Conservation (phyloP, 2,113 vertebrate genomes). For the Pseudolaguvia tuberculata region DNA sequence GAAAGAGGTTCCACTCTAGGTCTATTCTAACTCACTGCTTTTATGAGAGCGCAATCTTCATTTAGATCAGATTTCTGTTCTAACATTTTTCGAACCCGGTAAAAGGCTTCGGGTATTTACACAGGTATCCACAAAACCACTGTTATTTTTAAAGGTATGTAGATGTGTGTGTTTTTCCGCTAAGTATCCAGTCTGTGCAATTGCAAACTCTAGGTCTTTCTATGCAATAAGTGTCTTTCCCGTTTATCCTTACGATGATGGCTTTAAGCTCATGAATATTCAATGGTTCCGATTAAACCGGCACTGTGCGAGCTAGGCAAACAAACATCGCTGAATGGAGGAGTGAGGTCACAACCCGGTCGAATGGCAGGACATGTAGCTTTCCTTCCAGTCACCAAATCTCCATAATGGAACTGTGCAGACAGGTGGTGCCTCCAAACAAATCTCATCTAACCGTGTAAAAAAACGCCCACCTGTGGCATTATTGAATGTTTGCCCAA, state of each 20-base stretch:
- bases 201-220: slow-evolving; percentile 17
- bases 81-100: neutral
- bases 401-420: slow-evolving; percentile 38
- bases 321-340: slow-evolving; percentile 45
- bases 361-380: slow-evolving; percentile 11
- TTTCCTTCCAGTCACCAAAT: slow-evolving; percentile 18
- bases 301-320: slow-evolving; percentile 40
- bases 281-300: slow-evolving; percentile 52
- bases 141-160: slow-evolving; percentile 4
- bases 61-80: too few species aligned
- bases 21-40: neutral
- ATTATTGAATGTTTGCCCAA: slow-evolving; percentile 41
- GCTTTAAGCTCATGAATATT: slow-evolving; percentile 42
- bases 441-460: slow-evolving; percentile 43
- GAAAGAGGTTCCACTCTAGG: neutral
- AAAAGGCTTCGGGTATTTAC: slow-evolving; percentile 24
- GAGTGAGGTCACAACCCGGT: slow-evolving; percentile 7
- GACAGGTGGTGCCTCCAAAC: slow-evolving; percentile 34
- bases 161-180: slow-evolving; percentile 23
- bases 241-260: slow-evolving; percentile 18
- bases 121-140: slow-evolving; percentile 28
- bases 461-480: slow-evolving; percentile 32
- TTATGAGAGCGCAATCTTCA: neutral
- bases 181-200: neutral
- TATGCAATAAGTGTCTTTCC: slow-evolving; percentile 13